These are phyloP conservation scores for Syndactyla subalaris DNA, from an alignment of 2,797 vertebrate genomes.

Conservation along the genomic window DNA sequence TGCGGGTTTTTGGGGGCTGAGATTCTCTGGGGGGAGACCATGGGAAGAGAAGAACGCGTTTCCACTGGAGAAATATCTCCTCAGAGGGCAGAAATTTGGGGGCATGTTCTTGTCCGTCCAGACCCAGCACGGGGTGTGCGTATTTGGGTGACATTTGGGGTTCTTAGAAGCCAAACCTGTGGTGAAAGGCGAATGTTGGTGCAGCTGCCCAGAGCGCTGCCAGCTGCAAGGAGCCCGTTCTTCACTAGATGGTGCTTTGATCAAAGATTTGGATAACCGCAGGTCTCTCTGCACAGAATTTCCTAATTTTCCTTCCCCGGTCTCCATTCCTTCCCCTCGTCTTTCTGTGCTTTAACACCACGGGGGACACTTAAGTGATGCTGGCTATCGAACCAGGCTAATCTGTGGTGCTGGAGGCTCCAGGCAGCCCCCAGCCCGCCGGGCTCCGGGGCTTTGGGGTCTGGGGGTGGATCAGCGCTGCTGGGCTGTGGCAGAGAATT, in stretches of 20 bases:
- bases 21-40: background rate
- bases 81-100: background rate
- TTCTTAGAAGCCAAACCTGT: background rate
- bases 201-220: background rate
- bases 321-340: constrained; percentile 31
- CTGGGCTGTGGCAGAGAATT: constrained; percentile 44
- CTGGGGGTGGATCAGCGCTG: constrained; percentile 6
- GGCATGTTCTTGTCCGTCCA: background rate
- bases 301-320: background rate
- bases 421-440: background rate
- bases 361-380: background rate
- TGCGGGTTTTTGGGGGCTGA: background rate
- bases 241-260: constrained; percentile 64
- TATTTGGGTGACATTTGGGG: background rate
- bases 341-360: background rate
- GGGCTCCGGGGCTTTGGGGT: background rate
- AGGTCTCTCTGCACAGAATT: background rate
- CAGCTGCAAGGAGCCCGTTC: background rate
- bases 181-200: background rate
- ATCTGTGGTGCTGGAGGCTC: background rate
- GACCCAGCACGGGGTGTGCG: background rate
- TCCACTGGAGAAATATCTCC: background rate
- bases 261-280: background rate
- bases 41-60: background rate
- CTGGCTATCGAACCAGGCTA: background rate